Conservation (phyloP, 2,797 vertebrate genomes). For the Melanotaenia boesemani region DNA sequence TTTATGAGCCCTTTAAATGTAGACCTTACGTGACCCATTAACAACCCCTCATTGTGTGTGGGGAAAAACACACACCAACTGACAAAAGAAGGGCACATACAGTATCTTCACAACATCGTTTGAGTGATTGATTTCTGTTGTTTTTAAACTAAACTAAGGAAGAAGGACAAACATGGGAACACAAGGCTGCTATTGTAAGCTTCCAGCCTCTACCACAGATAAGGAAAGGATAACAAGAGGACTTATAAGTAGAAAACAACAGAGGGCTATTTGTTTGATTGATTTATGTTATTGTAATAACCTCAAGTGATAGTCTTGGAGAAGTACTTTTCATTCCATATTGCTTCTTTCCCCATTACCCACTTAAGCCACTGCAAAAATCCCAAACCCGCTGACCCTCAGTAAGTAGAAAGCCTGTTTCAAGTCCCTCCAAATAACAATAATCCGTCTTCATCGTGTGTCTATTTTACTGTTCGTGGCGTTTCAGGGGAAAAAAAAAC, state of each 20-base stretch:
- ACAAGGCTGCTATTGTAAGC: slow-evolving; percentile 57
- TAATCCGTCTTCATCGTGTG: slow-evolving; percentile 62
- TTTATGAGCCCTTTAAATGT: slow-evolving; percentile 64
- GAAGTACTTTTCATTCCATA: slow-evolving; percentile 12
- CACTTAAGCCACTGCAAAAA: slow-evolving; percentile 51
- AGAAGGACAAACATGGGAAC: slow-evolving; percentile 56
- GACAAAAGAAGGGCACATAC: slow-evolving; percentile 27
- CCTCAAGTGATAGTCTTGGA: slow-evolving; percentile 25
- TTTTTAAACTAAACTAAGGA: slow-evolving; percentile 43
- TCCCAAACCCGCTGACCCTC: slow-evolving; percentile 57
- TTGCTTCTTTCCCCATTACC: slow-evolving; percentile 36
- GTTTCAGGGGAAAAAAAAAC: slow-evolving; percentile 47
- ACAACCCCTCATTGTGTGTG: slow-evolving; percentile 50
- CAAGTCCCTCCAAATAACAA: slow-evolving; percentile 64
- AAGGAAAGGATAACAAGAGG: slow-evolving; percentile 42
- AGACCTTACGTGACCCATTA: slow-evolving; percentile 62
- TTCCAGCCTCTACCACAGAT: slow-evolving; percentile 37
- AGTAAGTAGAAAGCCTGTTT: slow-evolving; percentile 46
- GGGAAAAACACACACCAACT: slow-evolving; percentile 41
- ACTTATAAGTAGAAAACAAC: slow-evolving; percentile 29
- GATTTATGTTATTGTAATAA: slow-evolving; percentile 47
- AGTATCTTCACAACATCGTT: slow-evolving; percentile 30
- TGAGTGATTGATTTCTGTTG: slow-evolving; percentile 58
- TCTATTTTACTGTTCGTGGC: slow-evolving; percentile 64
- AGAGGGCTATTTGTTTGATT: slow-evolving; percentile 19